Conservation (phyloP, 2,113 vertebrate species). For the Chaenogobius annularis region DNA sequence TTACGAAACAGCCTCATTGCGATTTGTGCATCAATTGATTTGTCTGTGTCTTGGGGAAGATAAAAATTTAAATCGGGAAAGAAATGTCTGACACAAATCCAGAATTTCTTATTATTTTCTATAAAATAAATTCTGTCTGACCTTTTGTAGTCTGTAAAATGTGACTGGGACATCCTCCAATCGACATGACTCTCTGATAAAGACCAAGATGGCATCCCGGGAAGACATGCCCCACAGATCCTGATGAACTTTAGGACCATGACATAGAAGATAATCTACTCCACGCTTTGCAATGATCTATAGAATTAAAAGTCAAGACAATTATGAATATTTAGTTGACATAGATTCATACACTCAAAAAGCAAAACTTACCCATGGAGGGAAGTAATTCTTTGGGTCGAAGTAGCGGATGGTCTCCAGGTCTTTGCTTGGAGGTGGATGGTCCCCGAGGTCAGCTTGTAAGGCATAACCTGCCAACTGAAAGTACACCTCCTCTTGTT, state of each 20-base stretch:
- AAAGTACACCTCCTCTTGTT: slow-evolving; percentile 91
- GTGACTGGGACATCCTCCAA: slow-evolving; percentile 90
- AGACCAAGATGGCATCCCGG: slow-evolving; percentile 80
- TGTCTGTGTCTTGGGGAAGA: slow-evolving; percentile 5
- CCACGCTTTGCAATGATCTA: slow-evolving; percentile 88
- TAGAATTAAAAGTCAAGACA: neutral
- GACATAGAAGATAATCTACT: slow-evolving; percentile 82
- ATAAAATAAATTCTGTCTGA: slow-evolving; percentile 45
- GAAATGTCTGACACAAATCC: neutral
- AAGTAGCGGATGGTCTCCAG: slow-evolving; percentile 77
- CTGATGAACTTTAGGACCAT: slow-evolving; percentile 84
- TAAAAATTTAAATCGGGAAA: neutral
- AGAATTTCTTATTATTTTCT: neutral
- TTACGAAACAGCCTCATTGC: slow-evolving; percentile 34
- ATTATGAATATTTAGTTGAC: neutral
- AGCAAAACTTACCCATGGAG: slow-evolving; percentile 83
- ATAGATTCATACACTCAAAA: neutral
- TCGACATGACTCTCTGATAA: slow-evolving; percentile 85
- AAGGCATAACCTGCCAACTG: slow-evolving; percentile 86
- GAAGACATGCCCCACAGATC: slow-evolving; percentile 83
- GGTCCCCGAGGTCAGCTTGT: slow-evolving; percentile 86
- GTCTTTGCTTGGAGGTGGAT: slow-evolving; percentile 59
- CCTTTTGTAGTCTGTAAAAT: slow-evolving; percentile 90
- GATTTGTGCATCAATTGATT: slow-evolving; percentile 18
- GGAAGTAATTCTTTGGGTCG: slow-evolving; percentile 88